Conservation (phyloP, 1,140 invertebrate species). For the Protaetia brevitarsis region DNA sequence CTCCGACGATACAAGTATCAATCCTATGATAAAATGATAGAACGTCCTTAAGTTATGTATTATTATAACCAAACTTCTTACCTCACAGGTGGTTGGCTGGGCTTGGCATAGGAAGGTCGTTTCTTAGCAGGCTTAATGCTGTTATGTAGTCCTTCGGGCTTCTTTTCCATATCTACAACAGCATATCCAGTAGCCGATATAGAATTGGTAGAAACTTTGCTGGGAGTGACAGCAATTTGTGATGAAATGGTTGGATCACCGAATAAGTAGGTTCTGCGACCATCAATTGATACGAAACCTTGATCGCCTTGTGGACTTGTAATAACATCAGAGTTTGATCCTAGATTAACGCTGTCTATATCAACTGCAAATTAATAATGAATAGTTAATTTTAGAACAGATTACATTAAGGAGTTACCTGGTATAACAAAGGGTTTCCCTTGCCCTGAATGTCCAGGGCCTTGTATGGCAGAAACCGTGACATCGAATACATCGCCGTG, state of each 20-base stretch:
- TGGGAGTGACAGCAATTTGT: slow-evolving; percentile 38
- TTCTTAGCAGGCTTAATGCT: slow-evolving; percentile 46
- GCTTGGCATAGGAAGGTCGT: slow-evolving; percentile 55
- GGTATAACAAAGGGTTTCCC: slow-evolving; percentile 56
- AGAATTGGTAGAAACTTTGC: slow-evolving; percentile 40
- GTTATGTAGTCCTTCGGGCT: slow-evolving; percentile 30
- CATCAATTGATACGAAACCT: slow-evolving; percentile 89
- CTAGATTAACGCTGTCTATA: slow-evolving; percentile 32
- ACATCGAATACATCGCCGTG: slow-evolving; percentile 82
- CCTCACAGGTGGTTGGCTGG: slow-evolving; percentile 61
- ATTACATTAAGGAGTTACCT: too few species aligned
- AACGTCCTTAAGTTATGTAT: not conserved
- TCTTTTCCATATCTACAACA: slow-evolving; percentile 50
- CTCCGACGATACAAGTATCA: slow-evolving; percentile 91
- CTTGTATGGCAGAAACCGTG: slow-evolving; percentile 82
- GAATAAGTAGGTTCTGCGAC: slow-evolving; percentile 83
- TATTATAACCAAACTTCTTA: slow-evolving; percentile 24
- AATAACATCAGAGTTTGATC: slow-evolving; percentile 59
- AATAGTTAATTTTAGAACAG: slow-evolving; percentile 20
- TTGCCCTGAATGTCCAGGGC: slow-evolving; percentile 59
- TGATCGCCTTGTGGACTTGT: slow-evolving; percentile 73
- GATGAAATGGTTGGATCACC: slow-evolving; percentile 51
- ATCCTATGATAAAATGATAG: slow-evolving; percentile 58
- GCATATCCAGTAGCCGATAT: slow-evolving; percentile 55
- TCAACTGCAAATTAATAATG: slow-evolving; percentile 40